Base-by-base conservation (phyloP, 2,888 invertebrate species). In the Zhuqinia jingwanae region DNA sequence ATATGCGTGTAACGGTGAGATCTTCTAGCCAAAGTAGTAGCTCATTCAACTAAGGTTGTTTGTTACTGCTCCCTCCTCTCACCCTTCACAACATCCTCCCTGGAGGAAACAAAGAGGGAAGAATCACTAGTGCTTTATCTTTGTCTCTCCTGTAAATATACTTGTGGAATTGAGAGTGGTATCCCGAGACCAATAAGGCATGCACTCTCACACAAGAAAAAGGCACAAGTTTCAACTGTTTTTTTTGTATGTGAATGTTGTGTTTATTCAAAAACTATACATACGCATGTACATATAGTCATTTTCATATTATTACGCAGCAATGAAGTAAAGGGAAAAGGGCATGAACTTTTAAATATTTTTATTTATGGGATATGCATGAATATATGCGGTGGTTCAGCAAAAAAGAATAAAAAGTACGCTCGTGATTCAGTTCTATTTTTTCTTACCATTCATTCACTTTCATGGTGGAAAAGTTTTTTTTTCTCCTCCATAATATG, bases 51-150 rank as follows among this genome's bases (percentile, higher is more conserved):
- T 75, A 47, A n/a, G 75, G 47, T 50, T 82, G 73, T 60, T 75
- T 70, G 56, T 20, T 47, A 30, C 47, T 70, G 25, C 80, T 79
- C 75, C 47, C 63, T 63, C 45, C 63, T 65, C 82, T 82, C 82
- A 82, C 82, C 82, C 75, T 75, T 82, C 82, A 75, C 63, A 65
- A 77, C 25, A 84, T 77, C 65, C 53, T 77, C 83, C 77, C 76
- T 76, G 77, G 83, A 77, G 77, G 68, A 56, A 77, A 83, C 17
- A 27, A 36, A 63, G 63, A 82, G 53, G 76, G 68, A 65, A 63
- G 75, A 82, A 84, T 77, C 60, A 84, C 45, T 27, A 68, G 77
- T 84, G 83, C 77, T 84, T 84, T 84, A 84, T 84, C 76, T 84
- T 68, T 84, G 76, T 84, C 83, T 84, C 42, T 65, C 30, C 63